Conservation (phyloP, 1,140 invertebrate species). For the Apis laboriosa region DNA sequence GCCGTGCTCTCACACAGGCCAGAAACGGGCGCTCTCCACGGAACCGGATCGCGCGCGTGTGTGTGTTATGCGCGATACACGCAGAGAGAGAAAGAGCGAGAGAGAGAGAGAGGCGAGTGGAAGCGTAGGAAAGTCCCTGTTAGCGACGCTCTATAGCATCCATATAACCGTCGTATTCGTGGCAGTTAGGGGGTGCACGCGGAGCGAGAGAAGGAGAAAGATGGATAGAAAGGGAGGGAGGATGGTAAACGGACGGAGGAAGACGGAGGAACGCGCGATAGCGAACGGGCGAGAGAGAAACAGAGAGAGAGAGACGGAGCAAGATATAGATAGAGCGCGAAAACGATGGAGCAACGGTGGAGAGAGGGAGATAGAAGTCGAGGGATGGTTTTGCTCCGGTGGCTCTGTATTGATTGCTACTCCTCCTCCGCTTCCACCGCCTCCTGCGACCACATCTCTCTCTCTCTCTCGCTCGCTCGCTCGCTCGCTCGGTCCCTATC, state of each 20-base stretch:
- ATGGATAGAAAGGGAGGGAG: constrained; percentile 23
- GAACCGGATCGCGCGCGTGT: constrained; percentile 19
- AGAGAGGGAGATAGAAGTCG: constrained; percentile 47
- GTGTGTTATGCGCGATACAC: neutral
- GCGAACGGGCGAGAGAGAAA: neutral
- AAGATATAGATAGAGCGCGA: neutral
- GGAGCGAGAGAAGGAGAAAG: neutral
- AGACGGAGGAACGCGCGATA: neutral
- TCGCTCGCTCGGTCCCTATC: constrained; percentile 37
- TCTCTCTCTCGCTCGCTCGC: constrained; percentile 50
- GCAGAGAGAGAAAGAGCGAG: neutral
- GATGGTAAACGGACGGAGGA: constrained; percentile 16
- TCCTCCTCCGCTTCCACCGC: constrained; percentile 60
- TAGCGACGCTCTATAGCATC: constrained; percentile 65
- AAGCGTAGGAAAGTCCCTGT: constrained; percentile 62
- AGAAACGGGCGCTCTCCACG: neutral
- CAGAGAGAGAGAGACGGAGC: neutral
- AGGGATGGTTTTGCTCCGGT: constrained; percentile 76
- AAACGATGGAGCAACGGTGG: constrained; percentile 3
- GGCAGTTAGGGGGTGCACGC: constrained; percentile 54
- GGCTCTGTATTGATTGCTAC: constrained; percentile 77
- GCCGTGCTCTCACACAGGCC: neutral
- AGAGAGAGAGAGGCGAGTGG: constrained; percentile 11
- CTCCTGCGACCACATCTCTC: constrained; percentile 63
- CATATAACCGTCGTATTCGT: constrained; percentile 69